Percentiles rank a stretch among this genome's conserved stretches.
Conservation (phyloP, 2,113 vertebrate species). For the Cygnus atratus region DNA sequence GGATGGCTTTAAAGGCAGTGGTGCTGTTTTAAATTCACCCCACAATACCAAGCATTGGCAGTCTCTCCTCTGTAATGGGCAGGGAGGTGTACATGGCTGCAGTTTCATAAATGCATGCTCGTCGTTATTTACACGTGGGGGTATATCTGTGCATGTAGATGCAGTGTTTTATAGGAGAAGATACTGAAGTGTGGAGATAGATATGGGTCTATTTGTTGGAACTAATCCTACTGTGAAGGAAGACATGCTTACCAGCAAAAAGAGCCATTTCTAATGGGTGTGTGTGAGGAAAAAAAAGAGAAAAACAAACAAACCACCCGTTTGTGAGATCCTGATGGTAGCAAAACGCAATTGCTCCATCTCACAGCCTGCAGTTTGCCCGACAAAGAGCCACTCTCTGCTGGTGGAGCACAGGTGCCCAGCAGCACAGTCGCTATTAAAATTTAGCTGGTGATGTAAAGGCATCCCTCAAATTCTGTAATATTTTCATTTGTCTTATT, state of each 20-base stretch:
- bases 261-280: neutral
- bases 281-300: neutral
- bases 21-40: constrained; percentile 30
- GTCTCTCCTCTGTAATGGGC: neutral
- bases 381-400: accelerated
- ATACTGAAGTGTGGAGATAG: neutral
- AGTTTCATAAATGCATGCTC: neutral
- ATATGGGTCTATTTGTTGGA: neutral
- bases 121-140: neutral
- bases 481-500: neutral
- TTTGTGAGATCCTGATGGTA: neutral
- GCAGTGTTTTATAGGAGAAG: neutral
- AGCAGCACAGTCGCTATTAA: neutral
- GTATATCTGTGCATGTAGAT: no score
- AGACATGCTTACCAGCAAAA: neutral
- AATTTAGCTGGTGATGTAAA: neutral
- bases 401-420: neutral
- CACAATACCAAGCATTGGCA: neutral
- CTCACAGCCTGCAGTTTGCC: neutral
- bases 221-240: neutral
- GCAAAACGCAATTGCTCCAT: neutral
- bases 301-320: neutral
- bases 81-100: neutral
- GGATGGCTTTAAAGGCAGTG: neutral
- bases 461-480: neutral